These are phyloP conservation scores for Galago senegalensis DNA, from an alignment of 2,797 vertebrate genomes.

Conservation along the genomic window DNA sequence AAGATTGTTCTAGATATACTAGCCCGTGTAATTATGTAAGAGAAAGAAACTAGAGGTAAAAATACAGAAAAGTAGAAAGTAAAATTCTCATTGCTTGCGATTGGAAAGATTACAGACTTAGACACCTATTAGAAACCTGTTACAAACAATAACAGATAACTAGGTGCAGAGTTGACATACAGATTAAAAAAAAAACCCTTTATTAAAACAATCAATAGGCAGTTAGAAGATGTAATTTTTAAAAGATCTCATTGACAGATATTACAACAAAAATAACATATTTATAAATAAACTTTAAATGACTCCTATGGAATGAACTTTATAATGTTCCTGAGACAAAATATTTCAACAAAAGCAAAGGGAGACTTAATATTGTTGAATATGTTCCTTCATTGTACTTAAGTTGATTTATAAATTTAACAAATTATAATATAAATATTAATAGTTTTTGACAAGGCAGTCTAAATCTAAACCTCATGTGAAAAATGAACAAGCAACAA, in stretches of 20 bases:
- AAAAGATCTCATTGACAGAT: background rate
- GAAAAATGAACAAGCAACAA: background rate
- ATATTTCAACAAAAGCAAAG: slow-evolving; percentile 22
- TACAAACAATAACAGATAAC: background rate
- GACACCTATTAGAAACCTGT: slow-evolving; percentile 12
- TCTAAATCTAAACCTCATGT: background rate
- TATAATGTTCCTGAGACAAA: slow-evolving; percentile 25
- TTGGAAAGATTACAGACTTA: background rate
- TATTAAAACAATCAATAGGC: slow-evolving; percentile 9
- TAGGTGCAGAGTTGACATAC: background rate
- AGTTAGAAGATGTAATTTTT: background rate
- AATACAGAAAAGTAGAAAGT: slow-evolving; percentile 24
- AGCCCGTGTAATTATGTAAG: background rate
- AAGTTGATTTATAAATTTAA: slow-evolving; percentile 11
- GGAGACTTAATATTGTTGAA: background rate
- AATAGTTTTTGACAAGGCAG: background rate
- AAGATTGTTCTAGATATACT: slow-evolving; percentile 25
- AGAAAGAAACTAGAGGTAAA: slow-evolving; percentile 12
- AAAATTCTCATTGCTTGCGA: slow-evolving; percentile 12
- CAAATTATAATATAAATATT: background rate
- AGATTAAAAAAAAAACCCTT: background rate
- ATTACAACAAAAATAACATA: background rate
- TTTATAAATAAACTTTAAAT: slow-evolving; percentile 28
- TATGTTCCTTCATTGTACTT: background rate
- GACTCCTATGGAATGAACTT: background rate